Evolutionary conservation across 2,888 invertebrate species (phyloP).

Genomic region (Lycaena phlaeas): DNA sequence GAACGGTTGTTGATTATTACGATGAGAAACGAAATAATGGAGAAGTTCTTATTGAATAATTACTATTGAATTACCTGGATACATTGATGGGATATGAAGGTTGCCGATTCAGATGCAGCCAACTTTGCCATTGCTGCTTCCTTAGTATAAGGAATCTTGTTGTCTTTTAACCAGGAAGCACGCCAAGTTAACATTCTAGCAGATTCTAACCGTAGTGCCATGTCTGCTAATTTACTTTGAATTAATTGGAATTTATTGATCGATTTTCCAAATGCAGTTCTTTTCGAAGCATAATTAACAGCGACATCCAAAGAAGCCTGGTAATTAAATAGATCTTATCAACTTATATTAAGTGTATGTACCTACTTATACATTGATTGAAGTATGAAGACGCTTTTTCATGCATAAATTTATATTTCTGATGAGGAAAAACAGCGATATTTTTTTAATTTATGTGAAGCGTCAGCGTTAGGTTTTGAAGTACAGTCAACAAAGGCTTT

Average conservation of each 20-base stretch:
- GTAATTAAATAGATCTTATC: too few species aligned
- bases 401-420: too few species aligned
- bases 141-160: slow-evolving; percentile 86
- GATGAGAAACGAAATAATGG: too few species aligned
- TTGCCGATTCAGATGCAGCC: slow-evolving; percentile 95
- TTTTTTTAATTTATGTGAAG: too few species aligned
- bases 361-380: too few species aligned
- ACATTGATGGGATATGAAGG: slow-evolving; percentile 90
- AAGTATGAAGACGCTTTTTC: too few species aligned
- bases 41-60: too few species aligned
- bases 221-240: slow-evolving; percentile 94
- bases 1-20: too few species aligned
- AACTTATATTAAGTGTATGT: too few species aligned
- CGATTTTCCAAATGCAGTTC: slow-evolving; percentile 90
- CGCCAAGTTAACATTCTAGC: slow-evolving; percentile 93
- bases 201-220: slow-evolving; percentile 87
- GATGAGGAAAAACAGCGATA: too few species aligned
- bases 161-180: slow-evolving; percentile 92
- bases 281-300: slow-evolving; percentile 90
- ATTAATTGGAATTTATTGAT: slow-evolving; percentile 91
- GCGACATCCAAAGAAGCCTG: slow-evolving; percentile 95
- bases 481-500: too few species aligned
- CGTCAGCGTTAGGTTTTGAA: too few species aligned
- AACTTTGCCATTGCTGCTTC: slow-evolving; percentile 98
- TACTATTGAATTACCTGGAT: slow-evolving; percentile 82